Percentiles rank a stretch among this genome's conserved stretches.
Conservation (phyloP, 2,113 vertebrate genomes). For the cat (Felis catus) region DNA sequence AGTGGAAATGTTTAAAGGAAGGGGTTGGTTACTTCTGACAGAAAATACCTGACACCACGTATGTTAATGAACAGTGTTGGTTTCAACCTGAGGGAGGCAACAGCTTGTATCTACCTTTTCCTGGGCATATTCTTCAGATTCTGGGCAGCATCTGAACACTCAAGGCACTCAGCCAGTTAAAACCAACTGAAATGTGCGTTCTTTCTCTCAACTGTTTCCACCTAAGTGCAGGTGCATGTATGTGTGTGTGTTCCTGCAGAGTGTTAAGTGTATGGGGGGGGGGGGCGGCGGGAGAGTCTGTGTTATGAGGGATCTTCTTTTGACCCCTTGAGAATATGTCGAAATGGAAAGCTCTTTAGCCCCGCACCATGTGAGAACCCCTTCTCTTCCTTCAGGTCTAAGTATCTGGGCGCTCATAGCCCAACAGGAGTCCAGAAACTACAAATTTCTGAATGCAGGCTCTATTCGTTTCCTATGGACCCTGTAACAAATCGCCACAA, state of each 20-base stretch:
- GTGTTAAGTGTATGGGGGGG: no score
- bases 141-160: background rate
- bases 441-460: background rate
- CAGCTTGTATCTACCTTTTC: background rate
- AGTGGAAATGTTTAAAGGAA: background rate
- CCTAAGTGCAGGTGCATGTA: background rate
- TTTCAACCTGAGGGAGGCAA: background rate
- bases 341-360: background rate
- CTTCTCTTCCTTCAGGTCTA: background rate
- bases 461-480: background rate
- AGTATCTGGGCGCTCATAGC: background rate
- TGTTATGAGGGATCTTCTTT: background rate
- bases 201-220: background rate
- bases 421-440: background rate
- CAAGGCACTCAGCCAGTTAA: background rate
- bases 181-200: background rate
- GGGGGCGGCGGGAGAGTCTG: rapidly evolving
- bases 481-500: background rate
- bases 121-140: background rate
- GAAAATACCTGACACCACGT: background rate
- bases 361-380: background rate
- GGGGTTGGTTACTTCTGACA: background rate
- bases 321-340: background rate
- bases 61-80: background rate
- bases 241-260: background rate